These are phyloP conservation scores for Parotocinclus haroldoi DNA, from an alignment of 2,797 vertebrate genomes.

Conservation along the genomic window DNA sequence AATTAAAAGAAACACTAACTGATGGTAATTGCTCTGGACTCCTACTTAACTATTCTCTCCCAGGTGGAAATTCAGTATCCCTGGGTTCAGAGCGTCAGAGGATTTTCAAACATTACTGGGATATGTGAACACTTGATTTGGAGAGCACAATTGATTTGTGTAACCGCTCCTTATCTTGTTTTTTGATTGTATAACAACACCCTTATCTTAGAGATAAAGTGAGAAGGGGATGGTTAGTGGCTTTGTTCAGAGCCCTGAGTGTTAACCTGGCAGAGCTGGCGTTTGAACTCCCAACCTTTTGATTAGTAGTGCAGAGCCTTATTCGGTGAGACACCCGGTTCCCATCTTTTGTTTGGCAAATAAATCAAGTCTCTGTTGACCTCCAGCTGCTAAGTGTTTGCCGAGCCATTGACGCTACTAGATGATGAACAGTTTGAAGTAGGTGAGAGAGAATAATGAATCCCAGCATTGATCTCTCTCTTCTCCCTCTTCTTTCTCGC, in stretches of 20 bases:
- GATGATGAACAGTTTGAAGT: conserved; percentile 84
- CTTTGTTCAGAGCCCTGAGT: too few species aligned
- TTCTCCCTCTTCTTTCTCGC: conserved; percentile 38
- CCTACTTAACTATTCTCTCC: conserved; percentile 18
- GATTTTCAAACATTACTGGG: background rate
- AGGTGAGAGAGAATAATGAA: conserved; percentile 91
- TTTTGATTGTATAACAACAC: too few species aligned
- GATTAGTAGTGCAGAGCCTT: too few species aligned
- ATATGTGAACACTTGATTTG: too few species aligned
- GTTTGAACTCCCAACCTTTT: too few species aligned
- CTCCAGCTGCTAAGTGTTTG: conserved; percentile 80
- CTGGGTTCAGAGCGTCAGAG: background rate
- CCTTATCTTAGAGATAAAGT: too few species aligned
- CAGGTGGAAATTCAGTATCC: conserved; percentile 21
- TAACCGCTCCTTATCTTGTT: too few species aligned
- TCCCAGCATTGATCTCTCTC: conserved; percentile 51
- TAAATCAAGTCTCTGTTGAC: conserved; percentile 86
- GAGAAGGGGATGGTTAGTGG: too few species aligned
- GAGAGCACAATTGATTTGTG: too few species aligned
- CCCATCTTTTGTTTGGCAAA: conserved; percentile 57
- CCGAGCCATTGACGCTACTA: conserved; percentile 84
- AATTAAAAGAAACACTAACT: conserved; percentile 36
- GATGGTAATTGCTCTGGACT: conserved; percentile 31
- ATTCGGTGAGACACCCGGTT: too few species aligned
- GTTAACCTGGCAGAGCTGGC: too few species aligned